phyloP scores from a whole-genome alignment of 1,140 invertebrate genomes.

The Drosophila obscura region DNA sequence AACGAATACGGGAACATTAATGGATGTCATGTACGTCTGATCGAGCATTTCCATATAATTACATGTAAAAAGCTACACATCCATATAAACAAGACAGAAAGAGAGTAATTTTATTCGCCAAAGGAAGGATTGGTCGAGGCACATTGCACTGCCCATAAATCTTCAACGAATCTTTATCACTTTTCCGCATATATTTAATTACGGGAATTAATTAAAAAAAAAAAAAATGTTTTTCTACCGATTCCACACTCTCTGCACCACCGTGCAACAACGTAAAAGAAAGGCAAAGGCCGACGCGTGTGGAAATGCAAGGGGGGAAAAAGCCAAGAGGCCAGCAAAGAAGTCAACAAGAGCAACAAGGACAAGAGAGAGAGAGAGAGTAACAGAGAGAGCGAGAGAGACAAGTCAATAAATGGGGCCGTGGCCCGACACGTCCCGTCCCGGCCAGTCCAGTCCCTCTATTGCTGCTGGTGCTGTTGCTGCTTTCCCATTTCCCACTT shows the following conservation, averaged over 20 bases:
- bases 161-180: too few relatives aligned
- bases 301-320: conserved; percentile 10
- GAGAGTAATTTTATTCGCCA: too few relatives aligned
- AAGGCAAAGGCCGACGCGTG: conserved; percentile 25
- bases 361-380: conserved; percentile 19
- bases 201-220: too few relatives aligned
- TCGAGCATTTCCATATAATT: too few relatives aligned
- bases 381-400: conserved; percentile 42
- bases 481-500: conserved; percentile 21
- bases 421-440: conserved; percentile 41
- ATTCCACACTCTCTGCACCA: not conserved
- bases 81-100: too few relatives aligned
- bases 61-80: too few relatives aligned
- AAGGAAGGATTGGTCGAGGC: too few relatives aligned
- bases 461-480: conserved; percentile 5
- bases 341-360: conserved; percentile 10
- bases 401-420: conserved; percentile 71
- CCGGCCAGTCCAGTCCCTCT: not conserved
- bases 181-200: too few relatives aligned
- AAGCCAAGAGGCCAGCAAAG: conserved; percentile 30
- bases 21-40: too few relatives aligned
- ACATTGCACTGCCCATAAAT: too few relatives aligned
- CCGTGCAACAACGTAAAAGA: conserved; percentile 29
- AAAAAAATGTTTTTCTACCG: too few relatives aligned
- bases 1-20: too few relatives aligned